phyloP scores from a whole-genome alignment of 2,888 invertebrate genomes.

The Drepanosiphum platanoidis region DNA sequence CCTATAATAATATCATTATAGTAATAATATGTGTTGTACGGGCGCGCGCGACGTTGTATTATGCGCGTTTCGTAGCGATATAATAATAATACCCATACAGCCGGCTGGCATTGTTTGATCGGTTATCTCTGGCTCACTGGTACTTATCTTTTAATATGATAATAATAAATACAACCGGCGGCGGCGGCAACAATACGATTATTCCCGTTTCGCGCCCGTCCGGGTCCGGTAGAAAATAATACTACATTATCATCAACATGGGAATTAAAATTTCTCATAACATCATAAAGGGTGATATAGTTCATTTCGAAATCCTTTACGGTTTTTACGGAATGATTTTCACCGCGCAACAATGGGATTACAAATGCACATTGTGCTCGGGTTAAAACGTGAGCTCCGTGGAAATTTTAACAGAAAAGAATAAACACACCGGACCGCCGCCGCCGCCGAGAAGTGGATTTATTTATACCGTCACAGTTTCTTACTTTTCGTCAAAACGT shows the following conservation, averaged over 20 bases:
- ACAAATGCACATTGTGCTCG: conserved; percentile 18
- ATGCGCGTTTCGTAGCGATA: too few species aligned
- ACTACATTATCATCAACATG: conserved; percentile 9
- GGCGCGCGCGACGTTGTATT: too few species aligned
- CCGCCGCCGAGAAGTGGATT: not conserved
- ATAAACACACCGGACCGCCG: conserved; percentile 5
- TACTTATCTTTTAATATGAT: not conserved
- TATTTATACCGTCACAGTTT: conserved; percentile 31
- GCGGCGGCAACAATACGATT: not conserved
- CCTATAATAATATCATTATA: too few species aligned
- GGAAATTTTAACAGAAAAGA: conserved; percentile 28
- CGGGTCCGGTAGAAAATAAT: not conserved
- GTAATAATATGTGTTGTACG: too few species aligned
- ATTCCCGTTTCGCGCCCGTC: not conserved
- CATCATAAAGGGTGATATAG: not conserved
- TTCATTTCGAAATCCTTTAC: conserved; percentile 25
- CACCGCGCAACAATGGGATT: conserved; percentile 30
- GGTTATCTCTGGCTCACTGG: not conserved
- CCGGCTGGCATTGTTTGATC: not conserved
- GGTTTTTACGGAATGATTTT: conserved; percentile 37
- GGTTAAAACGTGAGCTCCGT: conserved; percentile 8
- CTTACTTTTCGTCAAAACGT: conserved; percentile 49
- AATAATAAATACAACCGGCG: conserved; percentile 1
- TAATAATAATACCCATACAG: not conserved
- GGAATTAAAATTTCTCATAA: conserved; percentile 8